phyloP scores from a whole-genome alignment of 2,888 invertebrate genomes.

The Philhelius pedissequus region DNA sequence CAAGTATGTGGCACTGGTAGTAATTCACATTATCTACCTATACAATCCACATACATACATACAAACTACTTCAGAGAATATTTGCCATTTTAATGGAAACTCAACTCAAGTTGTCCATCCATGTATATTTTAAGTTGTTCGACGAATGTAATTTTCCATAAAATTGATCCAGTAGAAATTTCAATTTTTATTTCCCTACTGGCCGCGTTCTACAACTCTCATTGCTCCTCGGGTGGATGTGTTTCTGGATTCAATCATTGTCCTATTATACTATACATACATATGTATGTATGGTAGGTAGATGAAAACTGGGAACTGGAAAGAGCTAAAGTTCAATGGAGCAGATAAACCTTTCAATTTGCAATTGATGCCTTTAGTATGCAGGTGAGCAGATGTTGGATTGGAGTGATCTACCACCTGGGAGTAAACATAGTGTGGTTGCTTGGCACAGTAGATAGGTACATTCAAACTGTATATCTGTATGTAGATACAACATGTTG shows the following conservation, averaged over 20 bases:
- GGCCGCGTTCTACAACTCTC: background rate
- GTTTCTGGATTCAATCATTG: conserved; percentile 3
- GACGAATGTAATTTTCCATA: conserved; percentile 49
- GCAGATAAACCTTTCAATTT: conserved; percentile 61
- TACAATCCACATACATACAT: too few relatives aligned
- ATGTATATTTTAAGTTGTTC: conserved; percentile 21
- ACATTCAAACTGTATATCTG: too few relatives aligned
- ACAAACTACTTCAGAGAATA: too few relatives aligned
- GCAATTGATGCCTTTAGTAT: conserved; percentile 58
- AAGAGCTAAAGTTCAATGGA: conserved; percentile 34
- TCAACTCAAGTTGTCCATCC: conserved; percentile 38
- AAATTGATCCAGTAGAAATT: conserved; percentile 47
- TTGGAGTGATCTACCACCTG: conserved; percentile 22
- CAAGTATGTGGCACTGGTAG: background rate
- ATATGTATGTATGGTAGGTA: background rate
- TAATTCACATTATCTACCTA: conserved; percentile 16
- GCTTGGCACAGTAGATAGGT: background rate
- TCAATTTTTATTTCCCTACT: conserved; percentile 55
- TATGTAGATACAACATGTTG: background rate
- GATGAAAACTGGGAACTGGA: background rate
- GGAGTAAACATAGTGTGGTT: background rate
- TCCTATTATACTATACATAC: background rate
- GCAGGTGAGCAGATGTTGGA: conserved; percentile 54
- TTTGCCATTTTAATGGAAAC: conserved; percentile 10
- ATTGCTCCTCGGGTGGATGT: background rate